Percentiles rank a stretch among this genome's conserved stretches.
phyloP scores from a whole-genome alignment of 1,140 invertebrate species.

The Pseudobourletiella spinata region DNA sequence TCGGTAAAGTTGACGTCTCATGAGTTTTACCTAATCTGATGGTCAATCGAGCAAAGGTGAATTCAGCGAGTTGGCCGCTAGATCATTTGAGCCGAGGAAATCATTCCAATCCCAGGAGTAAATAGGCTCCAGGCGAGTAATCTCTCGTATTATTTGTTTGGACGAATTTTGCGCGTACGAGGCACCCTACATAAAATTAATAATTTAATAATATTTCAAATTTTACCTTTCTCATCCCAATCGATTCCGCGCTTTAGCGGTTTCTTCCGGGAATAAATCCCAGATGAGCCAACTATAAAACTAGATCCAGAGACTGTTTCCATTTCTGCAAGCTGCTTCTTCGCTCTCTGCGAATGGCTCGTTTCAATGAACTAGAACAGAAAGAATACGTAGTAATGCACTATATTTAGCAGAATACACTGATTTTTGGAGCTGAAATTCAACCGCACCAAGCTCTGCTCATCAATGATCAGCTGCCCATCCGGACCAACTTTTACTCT shows the following conservation, averaged over 20 bases:
- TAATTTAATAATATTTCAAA: too few relatives aligned
- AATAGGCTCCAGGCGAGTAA: too few relatives aligned
- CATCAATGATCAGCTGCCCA: conserved; percentile 76
- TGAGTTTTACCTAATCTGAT: too few relatives aligned
- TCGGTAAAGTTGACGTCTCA: too few relatives aligned
- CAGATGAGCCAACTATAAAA: conserved; percentile 42
- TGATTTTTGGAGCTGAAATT: not conserved
- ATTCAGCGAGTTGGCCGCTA: too few relatives aligned
- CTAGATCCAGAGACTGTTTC: conserved; percentile 57
- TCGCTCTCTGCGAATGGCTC: conserved; percentile 52
- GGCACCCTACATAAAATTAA: too few relatives aligned
- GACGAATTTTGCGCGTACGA: too few relatives aligned
- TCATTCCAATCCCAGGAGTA: too few relatives aligned
- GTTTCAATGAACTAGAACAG: conserved; percentile 52
- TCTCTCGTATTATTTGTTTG: too few relatives aligned
- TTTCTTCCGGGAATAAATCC: conserved; percentile 49
- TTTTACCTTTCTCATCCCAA: conserved; percentile 41
- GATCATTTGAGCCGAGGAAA: too few relatives aligned
- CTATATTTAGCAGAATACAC: not conserved
- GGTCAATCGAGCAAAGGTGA: too few relatives aligned
- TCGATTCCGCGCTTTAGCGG: conserved; percentile 29
- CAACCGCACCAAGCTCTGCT: conserved; percentile 60
- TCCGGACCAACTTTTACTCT: conserved; percentile 80
- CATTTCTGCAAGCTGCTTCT: conserved; percentile 53
- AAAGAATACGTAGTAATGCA: conserved; percentile 5